A percentile compares a stretch with the other conserved stretches of the same genome.
Conservation (phyloP, 2,113 vertebrate genomes). For the Gracilinanus agilis region DNA sequence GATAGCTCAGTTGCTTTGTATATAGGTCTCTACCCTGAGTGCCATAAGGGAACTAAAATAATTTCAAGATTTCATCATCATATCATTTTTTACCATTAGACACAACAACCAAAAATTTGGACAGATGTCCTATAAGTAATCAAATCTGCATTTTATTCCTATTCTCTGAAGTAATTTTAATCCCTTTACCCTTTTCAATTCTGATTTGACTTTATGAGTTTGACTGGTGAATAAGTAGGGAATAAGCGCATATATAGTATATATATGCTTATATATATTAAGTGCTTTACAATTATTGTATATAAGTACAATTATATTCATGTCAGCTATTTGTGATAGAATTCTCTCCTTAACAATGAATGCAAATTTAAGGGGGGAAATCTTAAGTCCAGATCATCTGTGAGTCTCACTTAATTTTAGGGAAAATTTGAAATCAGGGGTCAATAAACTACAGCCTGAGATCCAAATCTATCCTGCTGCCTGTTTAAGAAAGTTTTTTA, state of each 20-base stretch:
- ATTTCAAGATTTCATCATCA: neutral
- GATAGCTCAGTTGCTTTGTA: neutral
- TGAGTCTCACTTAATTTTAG: neutral
- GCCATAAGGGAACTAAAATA: neutral
- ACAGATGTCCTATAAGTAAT: neutral
- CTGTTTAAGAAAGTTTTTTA: neutral
- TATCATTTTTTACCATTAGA: neutral
- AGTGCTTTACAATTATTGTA: neutral
- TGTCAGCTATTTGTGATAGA: neutral
- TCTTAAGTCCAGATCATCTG: neutral
- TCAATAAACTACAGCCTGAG: neutral
- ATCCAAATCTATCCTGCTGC: neutral
- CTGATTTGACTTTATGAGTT: neutral
- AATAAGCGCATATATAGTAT: neutral
- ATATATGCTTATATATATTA: too few species aligned
- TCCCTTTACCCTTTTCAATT: neutral
- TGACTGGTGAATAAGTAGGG: neutral
- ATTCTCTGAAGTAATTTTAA: neutral
- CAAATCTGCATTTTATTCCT: neutral
- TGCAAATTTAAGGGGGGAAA: neutral
- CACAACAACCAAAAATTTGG: neutral
- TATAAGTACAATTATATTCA: neutral
- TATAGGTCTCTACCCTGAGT: neutral
- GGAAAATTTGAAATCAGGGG: neutral
- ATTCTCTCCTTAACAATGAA: neutral